A percentile compares a stretch with the other conserved stretches of the same genome.
These are phyloP conservation scores for Drosophila fungiperda DNA, from an alignment of 2,888 invertebrate genomes.

Conservation along the genomic window DNA sequence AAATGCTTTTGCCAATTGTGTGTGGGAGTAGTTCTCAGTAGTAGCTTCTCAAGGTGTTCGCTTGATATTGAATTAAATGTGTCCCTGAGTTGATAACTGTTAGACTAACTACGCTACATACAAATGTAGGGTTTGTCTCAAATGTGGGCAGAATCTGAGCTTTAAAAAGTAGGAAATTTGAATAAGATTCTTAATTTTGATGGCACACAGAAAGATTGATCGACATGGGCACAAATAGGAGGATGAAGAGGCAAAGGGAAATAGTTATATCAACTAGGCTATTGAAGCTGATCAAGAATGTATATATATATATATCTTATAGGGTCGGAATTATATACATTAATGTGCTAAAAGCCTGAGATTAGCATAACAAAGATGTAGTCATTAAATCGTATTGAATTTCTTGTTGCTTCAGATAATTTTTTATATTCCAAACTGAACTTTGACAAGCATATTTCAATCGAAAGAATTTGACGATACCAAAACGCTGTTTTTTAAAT, in stretches of 20 bases:
- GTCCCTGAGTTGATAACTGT: background rate
- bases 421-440: background rate
- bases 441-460: background rate
- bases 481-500: no score
- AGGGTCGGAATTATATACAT: background rate
- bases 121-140: rapidly evolving
- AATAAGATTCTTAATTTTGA: background rate
- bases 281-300: background rate
- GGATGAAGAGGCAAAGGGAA: background rate
- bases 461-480: background rate
- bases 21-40: background rate
- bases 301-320: background rate
- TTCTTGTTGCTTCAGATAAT: background rate
- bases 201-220: background rate
- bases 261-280: background rate
- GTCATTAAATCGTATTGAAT: no score
- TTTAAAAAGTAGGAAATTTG: background rate
- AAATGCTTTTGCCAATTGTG: background rate
- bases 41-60: background rate
- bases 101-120: background rate
- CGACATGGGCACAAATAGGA: background rate
- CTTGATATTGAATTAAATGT: background rate
- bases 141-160: rapidly evolving
- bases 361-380: background rate
- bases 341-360: background rate